phyloP scores from a whole-genome alignment of 2,797 vertebrate species.

The Muscicapa striata region DNA sequence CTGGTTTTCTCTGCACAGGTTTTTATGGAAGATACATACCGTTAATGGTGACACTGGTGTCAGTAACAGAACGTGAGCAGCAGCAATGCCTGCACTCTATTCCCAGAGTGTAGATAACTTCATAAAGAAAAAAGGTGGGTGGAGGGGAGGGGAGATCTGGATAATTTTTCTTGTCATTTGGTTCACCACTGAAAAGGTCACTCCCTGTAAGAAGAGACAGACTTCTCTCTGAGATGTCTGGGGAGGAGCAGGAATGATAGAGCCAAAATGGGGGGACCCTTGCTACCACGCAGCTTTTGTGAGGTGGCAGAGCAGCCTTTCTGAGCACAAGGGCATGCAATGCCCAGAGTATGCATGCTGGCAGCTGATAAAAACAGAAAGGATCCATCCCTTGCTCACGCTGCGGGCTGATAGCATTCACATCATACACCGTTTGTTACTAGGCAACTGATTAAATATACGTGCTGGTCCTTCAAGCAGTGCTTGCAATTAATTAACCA shows the following conservation, averaged over 20 bases:
- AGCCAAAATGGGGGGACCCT: neutral
- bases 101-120: slow-evolving; percentile 45
- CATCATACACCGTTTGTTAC: slow-evolving; percentile 79
- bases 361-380: slow-evolving; percentile 66
- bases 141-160: slow-evolving; percentile 38
- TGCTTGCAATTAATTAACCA: slow-evolving; percentile 82
- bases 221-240: slow-evolving; percentile 29
- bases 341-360: slow-evolving; percentile 4
- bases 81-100: slow-evolving; percentile 14
- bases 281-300: slow-evolving; percentile 13
- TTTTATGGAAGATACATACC: slow-evolving; percentile 10
- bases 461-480: slow-evolving; percentile 79
- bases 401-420: slow-evolving; percentile 76
- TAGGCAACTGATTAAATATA: slow-evolving; percentile 86
- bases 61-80: slow-evolving; percentile 38
- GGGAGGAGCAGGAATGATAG: slow-evolving; percentile 20
- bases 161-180: slow-evolving; percentile 62
- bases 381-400: slow-evolving; percentile 69
- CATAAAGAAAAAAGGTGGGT: slow-evolving; percentile 58
- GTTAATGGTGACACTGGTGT: slow-evolving; percentile 47
- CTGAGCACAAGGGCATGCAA: slow-evolving; percentile 24
- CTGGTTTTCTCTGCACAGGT: neutral
- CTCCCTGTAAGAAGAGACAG: slow-evolving; percentile 44
- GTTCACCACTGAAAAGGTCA: slow-evolving; percentile 66
- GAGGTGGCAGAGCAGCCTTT: slow-evolving; percentile 33